Evolutionary conservation across 2,888 invertebrate species (phyloP).

Genomic region (Torymus auratus): DNA sequence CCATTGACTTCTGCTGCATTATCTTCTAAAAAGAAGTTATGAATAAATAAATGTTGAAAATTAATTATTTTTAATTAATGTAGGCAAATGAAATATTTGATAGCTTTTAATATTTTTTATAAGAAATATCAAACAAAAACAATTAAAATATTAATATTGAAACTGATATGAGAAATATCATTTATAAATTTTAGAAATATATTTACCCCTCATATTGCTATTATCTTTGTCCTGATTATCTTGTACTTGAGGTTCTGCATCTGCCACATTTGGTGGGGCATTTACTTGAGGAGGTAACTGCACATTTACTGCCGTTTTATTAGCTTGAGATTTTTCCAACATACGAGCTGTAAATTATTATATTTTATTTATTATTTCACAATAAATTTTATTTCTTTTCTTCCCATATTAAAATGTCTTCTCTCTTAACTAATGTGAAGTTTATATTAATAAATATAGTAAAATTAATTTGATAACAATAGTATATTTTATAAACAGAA

Average conservation of each 20-base stretch:
- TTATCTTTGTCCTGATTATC: slow-evolving; percentile 50
- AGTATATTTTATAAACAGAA: not conserved
- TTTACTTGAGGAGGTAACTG: slow-evolving; percentile 5
- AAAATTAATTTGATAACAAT: not conserved
- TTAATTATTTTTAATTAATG: too few relatives aligned
- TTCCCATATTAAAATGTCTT: too few relatives aligned
- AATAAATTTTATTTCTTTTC: not conserved
- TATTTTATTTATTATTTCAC: slow-evolving; percentile 7
- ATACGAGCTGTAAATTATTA: slow-evolving; percentile 47
- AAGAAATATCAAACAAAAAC: too few relatives aligned
- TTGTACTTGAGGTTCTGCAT: slow-evolving; percentile 38
- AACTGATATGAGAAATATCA: not conserved
- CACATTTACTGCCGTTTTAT: slow-evolving; percentile 40
- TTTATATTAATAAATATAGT: not conserved
- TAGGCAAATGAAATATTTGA: too few relatives aligned
- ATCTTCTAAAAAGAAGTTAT: slow-evolving; percentile 32
- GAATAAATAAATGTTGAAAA: too few relatives aligned
- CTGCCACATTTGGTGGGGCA: slow-evolving; percentile 43
- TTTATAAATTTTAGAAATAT: not conserved
- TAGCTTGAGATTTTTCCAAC: slow-evolving; percentile 42
- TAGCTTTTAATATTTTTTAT: too few relatives aligned
- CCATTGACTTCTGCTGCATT: slow-evolving; percentile 52
- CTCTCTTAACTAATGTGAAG: too few relatives aligned
- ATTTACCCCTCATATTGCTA: slow-evolving; percentile 51
- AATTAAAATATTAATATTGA: too few relatives aligned